phyloP scores from a whole-genome alignment of 1,140 invertebrate species.

The Trigoniulus corallinus region DNA sequence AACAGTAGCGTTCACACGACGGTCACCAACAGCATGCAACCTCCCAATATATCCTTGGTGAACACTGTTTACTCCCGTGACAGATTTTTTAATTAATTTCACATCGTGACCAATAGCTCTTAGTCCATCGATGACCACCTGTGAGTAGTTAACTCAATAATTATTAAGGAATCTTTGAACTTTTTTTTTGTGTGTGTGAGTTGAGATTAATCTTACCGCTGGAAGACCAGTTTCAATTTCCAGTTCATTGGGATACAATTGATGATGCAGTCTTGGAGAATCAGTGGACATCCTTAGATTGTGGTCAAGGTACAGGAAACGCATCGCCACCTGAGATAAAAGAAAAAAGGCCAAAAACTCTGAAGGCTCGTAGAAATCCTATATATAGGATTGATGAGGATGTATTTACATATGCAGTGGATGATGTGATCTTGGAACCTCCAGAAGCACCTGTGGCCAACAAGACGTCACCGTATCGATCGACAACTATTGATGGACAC shows the following conservation, averaged over 20 bases:
- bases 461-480: slow-evolving; percentile 48
- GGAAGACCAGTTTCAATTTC: slow-evolving; percentile 59
- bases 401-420: slow-evolving; percentile 20
- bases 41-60: too few species aligned
- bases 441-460: slow-evolving; percentile 80
- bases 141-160: not conserved
- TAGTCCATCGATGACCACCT: not conserved
- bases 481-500: slow-evolving; percentile 64
- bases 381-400: not conserved
- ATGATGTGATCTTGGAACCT: slow-evolving; percentile 73
- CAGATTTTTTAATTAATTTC: not conserved
- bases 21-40: not conserved
- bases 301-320: slow-evolving; percentile 65
- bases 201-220: slow-evolving; percentile 29
- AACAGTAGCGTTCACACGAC: not conserved
- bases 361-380: not conserved
- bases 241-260: slow-evolving; percentile 65
- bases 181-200: not conserved
- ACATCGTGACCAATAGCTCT: not conserved
- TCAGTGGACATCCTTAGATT: slow-evolving; percentile 78
- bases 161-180: not conserved
- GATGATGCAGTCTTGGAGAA: slow-evolving; percentile 75
- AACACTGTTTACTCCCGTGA: not conserved
- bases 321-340: slow-evolving; percentile 51
- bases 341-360: not conserved